Conservation (phyloP, 2,113 vertebrate species). For the Percopsis transmontana region DNA sequence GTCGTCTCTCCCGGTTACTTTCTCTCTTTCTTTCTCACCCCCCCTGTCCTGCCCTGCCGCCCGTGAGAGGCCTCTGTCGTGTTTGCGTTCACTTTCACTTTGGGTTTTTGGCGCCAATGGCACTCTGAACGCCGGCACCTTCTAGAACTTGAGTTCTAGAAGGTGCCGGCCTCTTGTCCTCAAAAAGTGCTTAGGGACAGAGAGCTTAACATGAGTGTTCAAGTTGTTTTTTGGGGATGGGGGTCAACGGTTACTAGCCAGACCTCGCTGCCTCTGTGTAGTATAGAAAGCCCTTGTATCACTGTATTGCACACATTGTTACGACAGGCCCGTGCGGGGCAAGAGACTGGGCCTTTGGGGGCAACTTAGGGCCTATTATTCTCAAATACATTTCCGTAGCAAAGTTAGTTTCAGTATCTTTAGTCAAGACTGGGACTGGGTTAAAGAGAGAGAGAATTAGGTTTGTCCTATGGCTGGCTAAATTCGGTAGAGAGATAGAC, state of each 20-base stretch:
- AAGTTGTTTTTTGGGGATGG: neutral
- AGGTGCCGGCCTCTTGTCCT: neutral
- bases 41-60: neutral
- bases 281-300: slow-evolving; percentile 71
- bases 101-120: too few species aligned
- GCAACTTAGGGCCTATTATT: neutral
- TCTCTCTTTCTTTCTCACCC: neutral
- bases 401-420: neutral
- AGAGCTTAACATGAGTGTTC: neutral
- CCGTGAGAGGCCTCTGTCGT: neutral
- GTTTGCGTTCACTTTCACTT: neutral
- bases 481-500: slow-evolving; percentile 19
- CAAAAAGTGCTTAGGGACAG: neutral
- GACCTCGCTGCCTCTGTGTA: slow-evolving; percentile 34
- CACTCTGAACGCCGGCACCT: neutral
- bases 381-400: slow-evolving; percentile 12
- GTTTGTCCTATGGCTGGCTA: neutral
- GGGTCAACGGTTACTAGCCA: neutral
- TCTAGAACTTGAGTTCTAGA: neutral
- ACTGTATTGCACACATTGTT: slow-evolving; percentile 74
- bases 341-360: slow-evolving; percentile 21
- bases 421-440: neutral
- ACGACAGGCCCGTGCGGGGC: slow-evolving; percentile 54
- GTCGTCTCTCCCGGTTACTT: neutral
- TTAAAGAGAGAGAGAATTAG: slow-evolving; percentile 5